These are phyloP conservation scores for Halisarca cf. caerulea DNA, from an alignment of 37 sponge, comb jelly and placozoan genomes.

Conservation along the genomic window DNA sequence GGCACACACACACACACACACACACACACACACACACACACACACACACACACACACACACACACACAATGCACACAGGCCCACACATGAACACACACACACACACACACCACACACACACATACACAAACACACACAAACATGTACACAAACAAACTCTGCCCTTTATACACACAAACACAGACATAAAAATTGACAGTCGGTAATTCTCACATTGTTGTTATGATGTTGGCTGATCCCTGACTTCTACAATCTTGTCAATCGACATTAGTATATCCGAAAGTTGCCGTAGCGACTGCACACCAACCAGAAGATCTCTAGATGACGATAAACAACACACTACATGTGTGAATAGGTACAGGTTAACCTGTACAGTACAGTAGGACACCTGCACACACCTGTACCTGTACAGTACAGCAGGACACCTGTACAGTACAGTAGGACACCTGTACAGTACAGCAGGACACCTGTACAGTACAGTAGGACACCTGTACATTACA, in stretches of 20 bases:
- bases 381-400: too few relatives aligned
- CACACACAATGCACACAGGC: neutral
- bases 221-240: neutral
- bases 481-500: too few relatives aligned
- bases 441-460: too few relatives aligned
- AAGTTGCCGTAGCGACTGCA: slow-evolving; percentile 61
- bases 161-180: too few relatives aligned
- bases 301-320: slow-evolving; percentile 66
- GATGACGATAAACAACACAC: neutral
- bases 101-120: neutral
- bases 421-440: too few relatives aligned
- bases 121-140: neutral
- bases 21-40: slow-evolving; percentile 24
- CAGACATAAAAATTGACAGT: too few relatives aligned
- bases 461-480: too few relatives aligned
- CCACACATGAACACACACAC: neutral
- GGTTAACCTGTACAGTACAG: too few relatives aligned
- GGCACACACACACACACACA: slow-evolving; percentile 13
- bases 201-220: neutral
- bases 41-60: slow-evolving; percentile 16
- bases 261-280: slow-evolving; percentile 55
- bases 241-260: slow-evolving; percentile 59
- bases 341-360: too few relatives aligned
- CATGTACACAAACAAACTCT: neutral
- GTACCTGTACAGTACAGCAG: too few relatives aligned